Percentiles rank a stretch among this genome's conserved stretches.
Evolutionary conservation across 2,113 vertebrate genomes (phyloP).

Genomic region (Petroica traversi): DNA sequence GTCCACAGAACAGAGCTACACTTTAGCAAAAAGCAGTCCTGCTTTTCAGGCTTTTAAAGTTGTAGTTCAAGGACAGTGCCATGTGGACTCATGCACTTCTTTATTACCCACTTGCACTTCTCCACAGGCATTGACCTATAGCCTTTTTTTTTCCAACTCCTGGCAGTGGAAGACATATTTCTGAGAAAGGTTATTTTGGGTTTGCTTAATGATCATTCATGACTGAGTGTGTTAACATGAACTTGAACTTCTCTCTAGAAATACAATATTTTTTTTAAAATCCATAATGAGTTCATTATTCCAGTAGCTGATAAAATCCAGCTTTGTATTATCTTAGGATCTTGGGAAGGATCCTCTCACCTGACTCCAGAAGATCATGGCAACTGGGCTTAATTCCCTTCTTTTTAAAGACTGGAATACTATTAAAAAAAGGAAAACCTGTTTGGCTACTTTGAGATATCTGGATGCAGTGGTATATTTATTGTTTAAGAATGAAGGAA

Average conservation of each 20-base stretch:
- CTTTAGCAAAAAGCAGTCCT: background rate
- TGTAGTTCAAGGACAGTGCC: slow-evolving; percentile 52
- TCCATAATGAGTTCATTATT: background rate
- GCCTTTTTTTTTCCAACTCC: slow-evolving; percentile 67
- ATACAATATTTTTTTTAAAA: background rate
- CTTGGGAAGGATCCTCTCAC: background rate
- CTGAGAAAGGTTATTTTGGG: background rate
- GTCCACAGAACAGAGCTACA: background rate
- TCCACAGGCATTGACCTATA: slow-evolving; percentile 57
- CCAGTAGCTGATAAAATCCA: background rate
- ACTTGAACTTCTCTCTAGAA: background rate
- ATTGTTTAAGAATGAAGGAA: background rate
- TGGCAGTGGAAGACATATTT: background rate
- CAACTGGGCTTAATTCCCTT: background rate
- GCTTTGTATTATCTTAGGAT: background rate
- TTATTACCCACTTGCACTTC: slow-evolving; percentile 70
- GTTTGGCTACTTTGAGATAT: background rate
- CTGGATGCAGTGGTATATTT: background rate
- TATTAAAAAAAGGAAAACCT: background rate
- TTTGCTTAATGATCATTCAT: background rate
- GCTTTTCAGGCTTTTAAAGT: background rate
- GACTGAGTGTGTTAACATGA: background rate
- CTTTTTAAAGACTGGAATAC: background rate
- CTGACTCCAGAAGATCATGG: background rate
- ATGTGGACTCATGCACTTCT: slow-evolving; percentile 66